Percentiles rank a stretch among this genome's conserved stretches.
Evolutionary conservation across 2,797 vertebrate genomes (phyloP).

Genomic region (Sebastes cheni): DNA sequence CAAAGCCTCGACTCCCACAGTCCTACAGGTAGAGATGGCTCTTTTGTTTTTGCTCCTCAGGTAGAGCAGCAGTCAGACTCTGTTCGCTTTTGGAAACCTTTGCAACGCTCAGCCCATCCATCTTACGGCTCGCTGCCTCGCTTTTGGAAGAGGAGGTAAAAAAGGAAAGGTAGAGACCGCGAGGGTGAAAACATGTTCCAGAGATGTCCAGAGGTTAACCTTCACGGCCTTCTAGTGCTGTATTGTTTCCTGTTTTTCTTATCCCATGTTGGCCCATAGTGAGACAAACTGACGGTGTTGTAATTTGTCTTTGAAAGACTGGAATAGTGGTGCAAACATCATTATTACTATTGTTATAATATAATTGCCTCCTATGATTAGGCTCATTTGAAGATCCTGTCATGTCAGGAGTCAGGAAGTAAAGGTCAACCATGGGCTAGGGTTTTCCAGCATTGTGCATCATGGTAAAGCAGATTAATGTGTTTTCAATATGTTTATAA

Average conservation of each 20-base stretch:
- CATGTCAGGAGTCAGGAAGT: neutral
- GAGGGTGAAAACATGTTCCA: slow-evolving; percentile 67
- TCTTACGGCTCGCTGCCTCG: slow-evolving; percentile 51
- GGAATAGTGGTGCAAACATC: neutral
- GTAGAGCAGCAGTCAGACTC: slow-evolving; percentile 74
- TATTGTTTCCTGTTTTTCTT: slow-evolving; percentile 45
- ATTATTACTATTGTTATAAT: neutral
- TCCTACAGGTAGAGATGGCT: slow-evolving; percentile 81
- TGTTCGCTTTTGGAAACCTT: slow-evolving; percentile 63
- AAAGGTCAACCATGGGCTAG: neutral
- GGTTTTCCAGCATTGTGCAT: neutral
- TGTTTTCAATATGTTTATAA: neutral
- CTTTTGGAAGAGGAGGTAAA: slow-evolving; percentile 52
- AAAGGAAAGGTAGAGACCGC: slow-evolving; percentile 46
- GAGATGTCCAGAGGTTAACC: slow-evolving; percentile 68
- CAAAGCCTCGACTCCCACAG: slow-evolving; percentile 79
- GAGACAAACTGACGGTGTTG: slow-evolving; percentile 12
- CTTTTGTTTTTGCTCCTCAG: slow-evolving; percentile 81
- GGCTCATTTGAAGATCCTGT: neutral
- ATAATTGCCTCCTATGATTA: neutral
- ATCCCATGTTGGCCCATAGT: neutral
- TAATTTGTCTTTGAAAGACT: slow-evolving; percentile 25
- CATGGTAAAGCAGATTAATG: too few relatives aligned
- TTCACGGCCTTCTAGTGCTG: slow-evolving; percentile 43
- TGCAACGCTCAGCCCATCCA: slow-evolving; percentile 65